phyloP scores from a whole-genome alignment of 2,797 vertebrate species.

The Tadarida brasiliensis region DNA sequence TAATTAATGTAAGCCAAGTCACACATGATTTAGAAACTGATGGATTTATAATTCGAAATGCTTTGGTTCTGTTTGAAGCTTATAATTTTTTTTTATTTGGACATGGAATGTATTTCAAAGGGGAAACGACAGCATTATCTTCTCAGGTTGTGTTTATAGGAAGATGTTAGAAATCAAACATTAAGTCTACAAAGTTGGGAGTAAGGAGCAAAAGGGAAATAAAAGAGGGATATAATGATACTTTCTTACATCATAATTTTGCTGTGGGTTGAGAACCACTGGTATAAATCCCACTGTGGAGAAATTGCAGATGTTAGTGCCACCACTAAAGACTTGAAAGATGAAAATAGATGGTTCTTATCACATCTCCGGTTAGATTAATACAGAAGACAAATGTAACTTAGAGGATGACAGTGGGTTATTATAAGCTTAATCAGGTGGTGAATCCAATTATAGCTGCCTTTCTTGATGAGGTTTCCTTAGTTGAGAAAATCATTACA shows the following conservation, averaged over 20 bases:
- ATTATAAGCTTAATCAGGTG: conserved; percentile 57
- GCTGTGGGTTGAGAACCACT: background rate
- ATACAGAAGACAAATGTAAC: conserved; percentile 39
- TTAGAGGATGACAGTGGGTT: conserved; percentile 24
- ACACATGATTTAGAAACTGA: conserved; percentile 1
- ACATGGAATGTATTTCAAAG: background rate
- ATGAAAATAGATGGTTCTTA: conserved; percentile 52
- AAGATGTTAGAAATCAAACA: background rate
- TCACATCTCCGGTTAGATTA: conserved; percentile 45
- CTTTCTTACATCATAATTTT: background rate
- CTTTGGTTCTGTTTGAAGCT: background rate
- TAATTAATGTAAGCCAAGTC: conserved; percentile 13
- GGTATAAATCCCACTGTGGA: background rate
- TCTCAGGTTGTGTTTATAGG: background rate
- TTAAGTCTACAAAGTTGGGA: background rate
- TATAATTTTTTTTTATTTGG: background rate
- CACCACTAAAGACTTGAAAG: background rate
- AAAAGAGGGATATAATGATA: background rate
- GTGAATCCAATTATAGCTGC: conserved; percentile 39
- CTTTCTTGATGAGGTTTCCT: conserved; percentile 50
- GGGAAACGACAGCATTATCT: background rate
- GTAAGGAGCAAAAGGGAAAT: background rate
- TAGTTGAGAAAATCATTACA: conserved; percentile 20
- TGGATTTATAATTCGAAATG: background rate
- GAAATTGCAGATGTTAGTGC: background rate